Conservation (phyloP, 2,113 vertebrate species). For the Nycticorax nycticorax region DNA sequence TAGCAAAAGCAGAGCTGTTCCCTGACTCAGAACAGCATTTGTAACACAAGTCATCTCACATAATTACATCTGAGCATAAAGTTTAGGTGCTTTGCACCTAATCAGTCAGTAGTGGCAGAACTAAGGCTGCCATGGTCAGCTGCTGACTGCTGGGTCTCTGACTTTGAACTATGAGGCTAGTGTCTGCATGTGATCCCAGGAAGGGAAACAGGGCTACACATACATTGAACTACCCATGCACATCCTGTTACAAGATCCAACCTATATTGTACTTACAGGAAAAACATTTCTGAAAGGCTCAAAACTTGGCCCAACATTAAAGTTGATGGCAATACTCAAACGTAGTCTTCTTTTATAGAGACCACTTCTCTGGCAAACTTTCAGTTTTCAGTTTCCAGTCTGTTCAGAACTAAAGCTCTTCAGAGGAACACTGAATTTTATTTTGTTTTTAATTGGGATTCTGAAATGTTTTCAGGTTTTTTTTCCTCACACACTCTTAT, state of each 20-base stretch:
- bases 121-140: background rate
- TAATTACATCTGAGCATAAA: background rate
- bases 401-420: background rate
- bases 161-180: background rate
- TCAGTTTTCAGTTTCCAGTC: background rate
- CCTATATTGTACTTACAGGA: background rate
- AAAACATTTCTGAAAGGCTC: background rate
- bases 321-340: background rate
- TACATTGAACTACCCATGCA: background rate
- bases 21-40: background rate
- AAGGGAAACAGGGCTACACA: background rate
- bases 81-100: background rate
- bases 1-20: background rate
- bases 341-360: background rate
- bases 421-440: background rate
- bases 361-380: background rate
- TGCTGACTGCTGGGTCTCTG: background rate
- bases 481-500: background rate
- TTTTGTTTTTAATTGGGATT: background rate
- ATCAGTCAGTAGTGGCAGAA: background rate
- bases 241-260: background rate
- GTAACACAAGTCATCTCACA: background rate
- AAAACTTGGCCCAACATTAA: background rate
- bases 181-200: background rate
- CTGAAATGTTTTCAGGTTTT: background rate